Percentiles rank a stretch among this genome's conserved stretches.
Conservation (phyloP, 2,113 vertebrate species). For the Mustelus asterias region DNA sequence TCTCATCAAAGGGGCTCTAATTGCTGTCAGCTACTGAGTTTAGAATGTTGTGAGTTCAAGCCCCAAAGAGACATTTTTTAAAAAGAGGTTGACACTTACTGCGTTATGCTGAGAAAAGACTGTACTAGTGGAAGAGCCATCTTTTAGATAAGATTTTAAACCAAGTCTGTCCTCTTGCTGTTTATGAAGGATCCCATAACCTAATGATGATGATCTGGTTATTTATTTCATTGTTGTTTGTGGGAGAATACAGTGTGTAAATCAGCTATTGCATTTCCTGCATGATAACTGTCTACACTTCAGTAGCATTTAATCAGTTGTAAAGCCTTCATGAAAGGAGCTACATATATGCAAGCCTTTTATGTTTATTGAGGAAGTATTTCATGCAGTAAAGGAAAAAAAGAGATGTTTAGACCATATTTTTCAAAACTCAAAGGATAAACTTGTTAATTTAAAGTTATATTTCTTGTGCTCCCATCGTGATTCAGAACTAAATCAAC, state of each 20-base stretch:
- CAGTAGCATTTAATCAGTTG: no score
- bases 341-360: background rate
- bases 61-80: background rate
- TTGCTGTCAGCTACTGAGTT: background rate
- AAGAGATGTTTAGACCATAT: background rate
- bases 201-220: background rate
- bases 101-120: background rate
- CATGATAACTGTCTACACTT: no score
- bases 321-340: background rate
- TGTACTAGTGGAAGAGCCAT: background rate
- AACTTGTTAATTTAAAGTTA: no score
- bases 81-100: background rate
- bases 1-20: background rate
- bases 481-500: no score
- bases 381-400: background rate
- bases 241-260: background rate
- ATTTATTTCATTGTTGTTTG: background rate
- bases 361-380: background rate
- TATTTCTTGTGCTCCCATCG: no score
- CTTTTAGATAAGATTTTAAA: background rate
- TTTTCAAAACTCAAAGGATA: background rate
- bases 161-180: background rate
- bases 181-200: background rate
- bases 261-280: background rate
- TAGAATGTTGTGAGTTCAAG: background rate